Conservation (phyloP, 2,888 invertebrate species). For the Parnassius mnemosyne region DNA sequence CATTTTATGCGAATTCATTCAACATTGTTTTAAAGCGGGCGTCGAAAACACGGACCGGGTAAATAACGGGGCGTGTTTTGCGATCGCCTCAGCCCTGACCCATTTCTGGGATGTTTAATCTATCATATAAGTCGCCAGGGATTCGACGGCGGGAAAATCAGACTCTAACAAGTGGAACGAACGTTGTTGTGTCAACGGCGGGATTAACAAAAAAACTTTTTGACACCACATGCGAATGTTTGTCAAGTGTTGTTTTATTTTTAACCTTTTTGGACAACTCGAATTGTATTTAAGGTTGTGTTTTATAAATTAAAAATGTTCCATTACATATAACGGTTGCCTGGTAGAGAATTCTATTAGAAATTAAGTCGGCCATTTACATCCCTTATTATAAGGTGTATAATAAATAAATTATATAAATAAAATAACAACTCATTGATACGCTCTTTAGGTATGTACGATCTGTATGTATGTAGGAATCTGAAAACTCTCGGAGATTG, state of each 20-base stretch:
- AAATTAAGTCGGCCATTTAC: no score
- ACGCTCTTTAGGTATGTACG: no score
- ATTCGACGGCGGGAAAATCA: not conserved
- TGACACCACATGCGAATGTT: no score
- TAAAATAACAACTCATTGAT: no score
- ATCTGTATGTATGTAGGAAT: no score
- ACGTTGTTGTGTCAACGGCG: constrained; percentile 2
- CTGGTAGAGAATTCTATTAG: no score
- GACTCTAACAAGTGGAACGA: not conserved
- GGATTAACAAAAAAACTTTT: not conserved
- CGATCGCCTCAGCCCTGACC: constrained; percentile 12
- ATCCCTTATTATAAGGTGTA: no score
- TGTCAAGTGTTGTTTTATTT: not conserved
- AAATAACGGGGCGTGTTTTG: constrained; percentile 17
- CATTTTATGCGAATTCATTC: not conserved
- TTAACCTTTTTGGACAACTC: not conserved
- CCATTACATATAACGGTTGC: no score
- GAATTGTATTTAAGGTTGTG: not conserved
- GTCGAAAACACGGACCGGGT: not conserved
- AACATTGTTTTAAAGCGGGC: not conserved
- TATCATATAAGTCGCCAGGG: constrained; percentile 12
- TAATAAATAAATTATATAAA: no score
- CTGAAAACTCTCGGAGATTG: no score
- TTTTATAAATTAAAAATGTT: no score
- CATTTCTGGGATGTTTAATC: constrained; percentile 16